Evolutionary conservation across 2,888 invertebrate species (phyloP).

Genomic region (Conomelus anceps): DNA sequence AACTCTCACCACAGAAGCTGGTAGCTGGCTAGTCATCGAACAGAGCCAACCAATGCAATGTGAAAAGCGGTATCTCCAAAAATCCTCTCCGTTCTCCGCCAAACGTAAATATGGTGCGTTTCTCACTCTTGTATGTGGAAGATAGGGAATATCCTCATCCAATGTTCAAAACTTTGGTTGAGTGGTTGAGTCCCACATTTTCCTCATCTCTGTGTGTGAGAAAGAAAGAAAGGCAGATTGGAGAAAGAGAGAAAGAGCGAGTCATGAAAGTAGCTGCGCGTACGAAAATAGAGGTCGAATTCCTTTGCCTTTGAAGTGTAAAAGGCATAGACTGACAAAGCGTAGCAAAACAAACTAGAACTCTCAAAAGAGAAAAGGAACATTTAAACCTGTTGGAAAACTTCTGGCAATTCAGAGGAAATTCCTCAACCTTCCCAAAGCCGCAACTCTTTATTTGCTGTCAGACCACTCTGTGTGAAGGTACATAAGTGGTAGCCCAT

Average conservation of each 20-base stretch:
- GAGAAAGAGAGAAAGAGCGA: background rate
- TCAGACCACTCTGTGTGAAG: background rate
- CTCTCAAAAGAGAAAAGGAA: background rate
- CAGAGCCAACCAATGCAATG: background rate
- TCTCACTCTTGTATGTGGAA: background rate
- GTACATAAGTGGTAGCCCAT: background rate
- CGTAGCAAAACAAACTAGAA: background rate
- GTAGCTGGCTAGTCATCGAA: background rate
- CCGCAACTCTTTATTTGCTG: background rate
- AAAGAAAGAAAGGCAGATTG: background rate
- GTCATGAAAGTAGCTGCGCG: background rate
- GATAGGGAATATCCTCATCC: too few relatives aligned
- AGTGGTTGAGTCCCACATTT: too few relatives aligned
- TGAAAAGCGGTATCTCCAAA: background rate
- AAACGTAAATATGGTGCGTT: background rate
- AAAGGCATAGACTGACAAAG: background rate
- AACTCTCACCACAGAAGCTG: background rate
- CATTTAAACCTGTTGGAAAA: background rate
- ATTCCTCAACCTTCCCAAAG: background rate
- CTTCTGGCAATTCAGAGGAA: background rate
- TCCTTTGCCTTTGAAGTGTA: background rate
- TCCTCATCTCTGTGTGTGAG: too few relatives aligned
- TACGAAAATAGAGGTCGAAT: background rate
- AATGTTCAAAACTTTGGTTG: background rate
- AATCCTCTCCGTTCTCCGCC: background rate